Percentiles rank a stretch among this genome's conserved stretches.
Evolutionary conservation across 2,888 invertebrate genomes (phyloP).

Genomic region (Eurois occulta): DNA sequence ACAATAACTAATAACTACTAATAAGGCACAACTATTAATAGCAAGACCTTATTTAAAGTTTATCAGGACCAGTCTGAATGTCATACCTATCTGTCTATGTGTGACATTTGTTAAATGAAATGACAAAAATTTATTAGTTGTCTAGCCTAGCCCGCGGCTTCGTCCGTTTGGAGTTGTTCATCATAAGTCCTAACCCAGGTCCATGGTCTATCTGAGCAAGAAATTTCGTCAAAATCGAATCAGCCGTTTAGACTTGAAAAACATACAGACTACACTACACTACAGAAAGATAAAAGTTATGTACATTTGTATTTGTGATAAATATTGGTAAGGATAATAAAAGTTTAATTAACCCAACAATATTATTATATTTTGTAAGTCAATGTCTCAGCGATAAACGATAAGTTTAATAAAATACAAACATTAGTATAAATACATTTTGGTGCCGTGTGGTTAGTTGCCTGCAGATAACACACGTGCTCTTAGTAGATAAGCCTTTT

Average conservation of each 20-base stretch:
- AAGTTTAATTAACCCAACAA: slow-evolving; percentile 2
- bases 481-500: slow-evolving; percentile 5
- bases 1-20: slow-evolving; percentile 37
- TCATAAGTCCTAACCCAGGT: neutral
- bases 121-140: slow-evolving; percentile 26
- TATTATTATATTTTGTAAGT: slow-evolving; percentile 8
- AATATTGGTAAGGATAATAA: neutral
- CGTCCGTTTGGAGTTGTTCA: neutral
- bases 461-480: neutral
- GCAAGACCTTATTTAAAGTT: slow-evolving; percentile 56
- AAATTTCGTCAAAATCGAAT: neutral
- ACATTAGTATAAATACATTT: slow-evolving; percentile 4
- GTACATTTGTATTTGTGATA: neutral
- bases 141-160: neutral
- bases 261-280: neutral
- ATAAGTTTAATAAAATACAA: slow-evolving; percentile 34
- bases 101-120: slow-evolving; percentile 25
- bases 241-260: neutral
- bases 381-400: slow-evolving; percentile 16
- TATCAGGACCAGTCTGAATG: slow-evolving; percentile 47
- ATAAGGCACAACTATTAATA: slow-evolving; percentile 46
- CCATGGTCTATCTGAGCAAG: neutral
- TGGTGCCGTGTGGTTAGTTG: slow-evolving; percentile 29
- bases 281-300: neutral
- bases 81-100: neutral